A percentile compares a stretch with the other conserved stretches of the same genome.
Conservation (phyloP, 2,113 vertebrate species). For the Fulica atra region DNA sequence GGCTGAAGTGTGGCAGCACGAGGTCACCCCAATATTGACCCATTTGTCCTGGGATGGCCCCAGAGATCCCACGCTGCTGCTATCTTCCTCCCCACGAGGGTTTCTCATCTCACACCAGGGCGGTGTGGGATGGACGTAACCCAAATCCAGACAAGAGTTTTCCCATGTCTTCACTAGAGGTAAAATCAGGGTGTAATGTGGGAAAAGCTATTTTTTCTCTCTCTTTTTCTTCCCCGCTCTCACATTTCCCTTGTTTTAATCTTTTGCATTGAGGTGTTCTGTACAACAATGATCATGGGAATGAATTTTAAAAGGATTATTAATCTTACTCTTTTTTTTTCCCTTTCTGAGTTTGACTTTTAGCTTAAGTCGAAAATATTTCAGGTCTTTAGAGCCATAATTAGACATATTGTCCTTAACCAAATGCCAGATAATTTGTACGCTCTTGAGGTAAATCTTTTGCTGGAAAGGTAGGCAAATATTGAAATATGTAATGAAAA, state of each 20-base stretch:
- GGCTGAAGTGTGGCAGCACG: not conserved
- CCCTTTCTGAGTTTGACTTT: conserved; percentile 61
- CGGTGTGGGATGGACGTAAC: not conserved
- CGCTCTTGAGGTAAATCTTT: conserved; percentile 70
- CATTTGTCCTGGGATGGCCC: not conserved
- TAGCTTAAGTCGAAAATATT: conserved; percentile 72
- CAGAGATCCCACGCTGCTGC: accelerated
- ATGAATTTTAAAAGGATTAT: conserved; percentile 74
- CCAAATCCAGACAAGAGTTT: not conserved
- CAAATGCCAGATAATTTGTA: conserved; percentile 78
- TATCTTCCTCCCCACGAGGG: not conserved
- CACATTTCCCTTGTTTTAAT: conserved; percentile 8
- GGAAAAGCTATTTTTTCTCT: not conserved
- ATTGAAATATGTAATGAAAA: conserved; percentile 78
- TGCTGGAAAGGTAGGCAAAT: conserved; percentile 75
- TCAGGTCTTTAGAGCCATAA: conserved; percentile 75
- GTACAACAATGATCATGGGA: conserved; percentile 9
- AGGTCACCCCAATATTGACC: too few species aligned
- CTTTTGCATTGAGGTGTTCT: not conserved
- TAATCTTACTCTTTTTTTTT: conserved; percentile 29
- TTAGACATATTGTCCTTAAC: conserved; percentile 75
- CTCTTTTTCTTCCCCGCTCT: not conserved
- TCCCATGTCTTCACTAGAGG: not conserved
- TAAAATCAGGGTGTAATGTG: not conserved
- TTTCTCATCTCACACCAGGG: not conserved